Evolutionary conservation across 2,797 vertebrate genomes (phyloP).

Genomic region (Hippoglossus hippoglossus): DNA sequence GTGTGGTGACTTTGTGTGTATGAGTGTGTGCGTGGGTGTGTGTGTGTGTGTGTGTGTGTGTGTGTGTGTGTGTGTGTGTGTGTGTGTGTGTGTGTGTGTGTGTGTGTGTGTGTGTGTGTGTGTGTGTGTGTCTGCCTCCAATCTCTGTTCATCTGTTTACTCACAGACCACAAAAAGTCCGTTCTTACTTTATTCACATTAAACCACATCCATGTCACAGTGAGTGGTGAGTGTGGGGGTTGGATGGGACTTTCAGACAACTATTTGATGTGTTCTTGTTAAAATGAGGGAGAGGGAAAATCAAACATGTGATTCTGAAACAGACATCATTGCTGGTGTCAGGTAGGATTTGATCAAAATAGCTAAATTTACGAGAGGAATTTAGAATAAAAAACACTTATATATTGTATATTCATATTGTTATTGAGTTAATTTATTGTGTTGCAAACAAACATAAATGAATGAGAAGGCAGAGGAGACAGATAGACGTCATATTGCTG

Average conservation of each 20-base stretch:
- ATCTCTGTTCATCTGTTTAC: conserved; percentile 29
- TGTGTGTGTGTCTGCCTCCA: conserved; percentile 4
- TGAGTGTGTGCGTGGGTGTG: background rate
- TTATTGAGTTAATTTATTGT: background rate
- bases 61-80: conserved; percentile 8
- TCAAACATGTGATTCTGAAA: conserved; percentile 6
- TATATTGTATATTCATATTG: background rate
- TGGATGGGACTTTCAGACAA: no score
- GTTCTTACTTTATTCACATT: background rate
- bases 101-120: conserved; percentile 6
- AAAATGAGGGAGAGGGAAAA: conserved; percentile 5
- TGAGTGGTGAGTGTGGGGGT: conserved; percentile 9
- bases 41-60: conserved; percentile 4
- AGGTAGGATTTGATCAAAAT: background rate
- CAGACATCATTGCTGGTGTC: background rate
- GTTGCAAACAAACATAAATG: no score
- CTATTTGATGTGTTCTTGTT: background rate
- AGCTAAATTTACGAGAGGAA: background rate
- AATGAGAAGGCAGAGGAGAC: background rate
- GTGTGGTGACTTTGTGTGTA: conserved; percentile 11
- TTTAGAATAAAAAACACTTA: background rate
- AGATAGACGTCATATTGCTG: background rate
- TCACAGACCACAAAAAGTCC: conserved; percentile 31
- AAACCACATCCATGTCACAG: background rate
- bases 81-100: background rate